Percentiles rank a stretch among this genome's conserved stretches.
Conservation (phyloP, 2,113 vertebrate species). For the Phalacrocorax aristotelis region DNA sequence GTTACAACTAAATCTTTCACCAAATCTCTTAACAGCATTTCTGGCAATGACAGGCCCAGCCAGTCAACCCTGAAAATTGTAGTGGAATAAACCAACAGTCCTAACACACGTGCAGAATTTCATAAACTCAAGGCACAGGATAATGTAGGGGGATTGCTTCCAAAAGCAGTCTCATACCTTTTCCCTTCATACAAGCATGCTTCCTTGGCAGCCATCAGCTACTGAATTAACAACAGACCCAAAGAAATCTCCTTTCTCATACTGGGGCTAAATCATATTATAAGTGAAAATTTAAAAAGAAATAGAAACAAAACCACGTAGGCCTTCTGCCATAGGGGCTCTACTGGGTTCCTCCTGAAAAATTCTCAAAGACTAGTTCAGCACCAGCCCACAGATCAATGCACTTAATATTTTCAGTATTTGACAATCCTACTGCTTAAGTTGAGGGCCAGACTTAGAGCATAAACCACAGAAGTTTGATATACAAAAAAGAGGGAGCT, state of each 20-base stretch:
- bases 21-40: background rate
- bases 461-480: background rate
- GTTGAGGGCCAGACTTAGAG: background rate
- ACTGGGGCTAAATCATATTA: background rate
- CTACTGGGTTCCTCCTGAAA: background rate
- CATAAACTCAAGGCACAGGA: background rate
- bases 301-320: background rate
- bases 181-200: background rate
- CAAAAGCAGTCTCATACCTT: background rate
- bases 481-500: background rate
- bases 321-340: background rate
- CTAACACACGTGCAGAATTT: background rate
- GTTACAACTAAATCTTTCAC: background rate
- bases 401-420: background rate
- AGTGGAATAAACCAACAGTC: background rate
- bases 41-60: background rate
- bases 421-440: background rate
- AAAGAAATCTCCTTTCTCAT: background rate
- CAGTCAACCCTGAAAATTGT: background rate
- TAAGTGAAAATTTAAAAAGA: background rate
- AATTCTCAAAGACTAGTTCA: background rate
- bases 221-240: background rate
- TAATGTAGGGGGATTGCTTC: background rate
- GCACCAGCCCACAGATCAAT: background rate
- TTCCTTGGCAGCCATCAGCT: background rate